These are phyloP conservation scores for Tipula vernalis DNA, from an alignment of 2,888 invertebrate species.

Conservation along the genomic window DNA sequence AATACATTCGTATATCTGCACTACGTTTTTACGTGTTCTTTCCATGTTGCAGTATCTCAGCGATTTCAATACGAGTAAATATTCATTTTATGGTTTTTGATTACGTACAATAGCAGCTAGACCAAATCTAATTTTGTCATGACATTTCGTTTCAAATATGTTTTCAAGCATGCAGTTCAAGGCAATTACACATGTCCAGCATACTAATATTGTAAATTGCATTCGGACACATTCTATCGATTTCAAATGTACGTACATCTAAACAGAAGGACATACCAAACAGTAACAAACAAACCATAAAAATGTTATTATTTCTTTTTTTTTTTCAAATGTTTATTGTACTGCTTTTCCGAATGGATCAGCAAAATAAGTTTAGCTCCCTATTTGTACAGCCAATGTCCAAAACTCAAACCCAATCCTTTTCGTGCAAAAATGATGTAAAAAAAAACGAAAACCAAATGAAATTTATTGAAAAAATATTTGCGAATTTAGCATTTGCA, in stretches of 20 bases:
- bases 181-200: background rate
- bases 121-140: background rate
- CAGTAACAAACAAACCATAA: background rate
- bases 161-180: background rate
- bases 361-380: background rate
- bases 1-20: background rate
- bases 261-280: background rate
- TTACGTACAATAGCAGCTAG: background rate
- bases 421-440: background rate
- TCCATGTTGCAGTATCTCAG: background rate
- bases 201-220: background rate
- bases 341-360: background rate
- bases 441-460: background rate
- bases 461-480: background rate
- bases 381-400: background rate
- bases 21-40: background rate
- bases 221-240: background rate
- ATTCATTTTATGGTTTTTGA: too few relatives aligned
- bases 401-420: background rate
- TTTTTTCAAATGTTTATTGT: background rate
- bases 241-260: background rate
- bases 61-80: background rate
- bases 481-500: background rate
- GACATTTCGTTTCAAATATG: background rate
- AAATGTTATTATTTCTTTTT: background rate